Evolutionary conservation across 2,888 invertebrate genomes (phyloP), one percentile per base, ranked within the genome.

Genomic region (Trachelus iudaicus): DNA sequence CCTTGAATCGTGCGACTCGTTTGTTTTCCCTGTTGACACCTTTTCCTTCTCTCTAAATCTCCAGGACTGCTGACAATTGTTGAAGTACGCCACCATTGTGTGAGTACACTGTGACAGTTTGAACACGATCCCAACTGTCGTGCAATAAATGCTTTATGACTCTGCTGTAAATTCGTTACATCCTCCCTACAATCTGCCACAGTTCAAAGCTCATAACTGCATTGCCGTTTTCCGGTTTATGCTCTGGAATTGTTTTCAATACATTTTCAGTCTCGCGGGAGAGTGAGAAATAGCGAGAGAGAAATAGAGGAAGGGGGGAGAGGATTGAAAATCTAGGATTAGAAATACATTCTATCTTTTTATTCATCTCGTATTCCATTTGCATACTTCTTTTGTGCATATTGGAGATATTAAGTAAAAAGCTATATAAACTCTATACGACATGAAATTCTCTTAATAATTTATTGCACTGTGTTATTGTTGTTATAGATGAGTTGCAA

Each of bases 401-500:
- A 15, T 56, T 23, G 40, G 40, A 2, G 0, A 23, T 23, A 23
- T 23, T 56, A 23, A 56, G 2, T 23, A 56, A 56, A 56, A 23
- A 56, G 9, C 23, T 56, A 9, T 9, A 23, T 23, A 9, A 9
- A 56, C 23, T 23, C 6, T 9, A 56, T 6, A 9, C 23, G 9
- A 56, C 9, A 56, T 23, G 30, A 2, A 71, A 12, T 34, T 34
- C 6, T 34, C 11, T 4, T 0, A 31, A 11, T 31, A 71, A 71
- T 31, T 33, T 9, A 71, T 23, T 15, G 71, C 71, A 31, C 71
- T 56, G 33, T 33, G 71, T 34, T 33, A 71, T 76, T 34, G 76
- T 73, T 81, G 37, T 89, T 87, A 69, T 80, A 90, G 90, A 91
- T 91, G 81, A 91, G 91, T 80, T 97, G 97, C 92, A 96, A 97